phyloP scores from a whole-genome alignment of 2,113 vertebrate genomes.

The Columbina picui region DNA sequence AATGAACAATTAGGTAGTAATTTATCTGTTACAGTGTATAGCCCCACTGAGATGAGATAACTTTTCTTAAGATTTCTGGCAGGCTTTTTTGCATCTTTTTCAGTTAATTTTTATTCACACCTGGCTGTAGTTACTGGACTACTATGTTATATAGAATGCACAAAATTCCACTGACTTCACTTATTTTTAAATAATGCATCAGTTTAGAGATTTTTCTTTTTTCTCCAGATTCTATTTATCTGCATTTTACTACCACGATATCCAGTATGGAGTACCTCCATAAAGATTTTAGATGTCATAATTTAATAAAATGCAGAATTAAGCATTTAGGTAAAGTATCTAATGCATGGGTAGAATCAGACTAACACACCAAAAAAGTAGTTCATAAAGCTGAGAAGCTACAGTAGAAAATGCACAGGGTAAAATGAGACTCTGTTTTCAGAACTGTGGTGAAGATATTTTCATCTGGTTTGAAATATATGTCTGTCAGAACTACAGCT shows the following conservation, averaged over 20 bases:
- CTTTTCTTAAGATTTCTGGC: conserved; percentile 3
- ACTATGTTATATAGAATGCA: neutral
- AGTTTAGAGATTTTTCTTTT: neutral
- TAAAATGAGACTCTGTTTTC: neutral
- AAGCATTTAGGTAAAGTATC: neutral
- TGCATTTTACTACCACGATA: neutral
- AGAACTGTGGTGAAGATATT: neutral
- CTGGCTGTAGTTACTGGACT: neutral
- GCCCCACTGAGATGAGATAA: neutral
- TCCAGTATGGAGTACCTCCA: neutral
- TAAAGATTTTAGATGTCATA: neutral
- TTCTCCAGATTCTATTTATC: neutral
- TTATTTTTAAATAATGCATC: neutral
- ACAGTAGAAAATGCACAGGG: neutral
- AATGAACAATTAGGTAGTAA: conserved; percentile 11
- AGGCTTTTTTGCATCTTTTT: neutral
- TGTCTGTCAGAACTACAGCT: neutral
- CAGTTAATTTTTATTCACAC: neutral
- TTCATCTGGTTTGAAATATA: neutral
- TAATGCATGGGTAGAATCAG: neutral
- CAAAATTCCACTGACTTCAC: fast-evolving
- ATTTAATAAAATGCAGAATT: neutral
- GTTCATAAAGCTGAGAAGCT: neutral
- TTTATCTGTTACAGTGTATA: neutral
- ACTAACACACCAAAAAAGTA: neutral